Evolutionary conservation across 2,113 vertebrate genomes (phyloP).

Genomic region (Tympanuchus pallidicinctus): DNA sequence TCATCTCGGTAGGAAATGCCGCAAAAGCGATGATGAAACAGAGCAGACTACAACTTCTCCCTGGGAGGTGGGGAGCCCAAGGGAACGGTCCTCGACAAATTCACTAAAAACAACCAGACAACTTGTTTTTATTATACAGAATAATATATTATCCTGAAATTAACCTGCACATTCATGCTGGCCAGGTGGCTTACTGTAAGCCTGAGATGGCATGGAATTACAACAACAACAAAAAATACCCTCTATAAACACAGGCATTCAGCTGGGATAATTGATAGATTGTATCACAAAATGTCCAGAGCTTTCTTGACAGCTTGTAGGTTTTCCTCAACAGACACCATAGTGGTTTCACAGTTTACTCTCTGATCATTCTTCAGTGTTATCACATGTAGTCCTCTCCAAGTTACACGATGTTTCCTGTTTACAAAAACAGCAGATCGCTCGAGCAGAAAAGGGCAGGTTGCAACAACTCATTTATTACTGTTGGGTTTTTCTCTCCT

Average conservation of each 20-base stretch:
- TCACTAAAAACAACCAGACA: slow-evolving; percentile 40
- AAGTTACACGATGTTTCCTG: neutral
- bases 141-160: slow-evolving; percentile 60
- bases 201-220: neutral
- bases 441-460: slow-evolving; percentile 53
- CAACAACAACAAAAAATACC: neutral
- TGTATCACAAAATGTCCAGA: neutral
- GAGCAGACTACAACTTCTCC: slow-evolving; percentile 63
- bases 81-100: slow-evolving; percentile 37
- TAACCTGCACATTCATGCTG: neutral
- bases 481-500: neutral
- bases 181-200: slow-evolving; percentile 51
- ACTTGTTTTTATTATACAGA: slow-evolving; percentile 24
- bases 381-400: neutral
- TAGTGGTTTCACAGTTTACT: neutral
- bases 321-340: slow-evolving; percentile 32
- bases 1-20: slow-evolving; percentile 65
- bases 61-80: slow-evolving; percentile 44
- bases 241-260: neutral
- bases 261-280: neutral
- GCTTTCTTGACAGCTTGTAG: slow-evolving; percentile 46
- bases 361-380: neutral
- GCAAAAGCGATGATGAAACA: slow-evolving; percentile 68
- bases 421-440: slow-evolving; percentile 34
- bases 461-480: slow-evolving; percentile 49